Base-by-base conservation (phyloP, 2,113 vertebrate species). In the Sminthopsis crassicaudata region DNA sequence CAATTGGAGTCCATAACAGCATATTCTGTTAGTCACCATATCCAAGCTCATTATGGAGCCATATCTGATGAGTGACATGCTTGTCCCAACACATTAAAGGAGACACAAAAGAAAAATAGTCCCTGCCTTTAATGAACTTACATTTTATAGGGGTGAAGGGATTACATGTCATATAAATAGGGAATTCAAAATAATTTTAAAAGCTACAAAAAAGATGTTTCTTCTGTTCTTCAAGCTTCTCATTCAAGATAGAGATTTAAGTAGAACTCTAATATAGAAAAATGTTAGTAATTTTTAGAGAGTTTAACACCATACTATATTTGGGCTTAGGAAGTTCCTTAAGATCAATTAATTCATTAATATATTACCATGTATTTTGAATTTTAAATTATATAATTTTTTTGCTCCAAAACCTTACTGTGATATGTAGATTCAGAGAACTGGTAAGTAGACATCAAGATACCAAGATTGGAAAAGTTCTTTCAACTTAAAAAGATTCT, bases 321-420 rank as follows among this genome's bases (percentile, higher is more conserved):
- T 36, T 92, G 2, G 11, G 14, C 94, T 94, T 90, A 92, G 9
- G 67, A 46, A 23, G 93, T 50, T 53, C 46, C 91, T 25, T 94
- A 90, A 95, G 92, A 46, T 60, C 9, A 91, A 89, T n/a, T 84
- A 9, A 92, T 54, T n/a, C 89, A 60, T 52, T n/a, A 67, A 90
- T 92, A 51, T 19, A 11, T 46, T 60, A 50, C 8, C 8, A 6
- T 8, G 5, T 54, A 90, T 93, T 88, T 93, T 90, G 0, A 0
- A 46, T 23, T 90, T 3, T 46, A 60, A 67, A 6, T 2, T 92
- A 90, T 90, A 2, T 92, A 91, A 92, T 22, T 60, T 96, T 27
- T 6, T 25, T 46, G 9, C 57, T 96, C 89, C 2, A 93, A 54
- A 60, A 36, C 52, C 36, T 60, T 57, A 42, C 1, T 4, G 14